Evolutionary conservation across 2,888 invertebrate species (phyloP), one percentile per base, ranked within the genome.

Genomic region (Molorchus minor): DNA sequence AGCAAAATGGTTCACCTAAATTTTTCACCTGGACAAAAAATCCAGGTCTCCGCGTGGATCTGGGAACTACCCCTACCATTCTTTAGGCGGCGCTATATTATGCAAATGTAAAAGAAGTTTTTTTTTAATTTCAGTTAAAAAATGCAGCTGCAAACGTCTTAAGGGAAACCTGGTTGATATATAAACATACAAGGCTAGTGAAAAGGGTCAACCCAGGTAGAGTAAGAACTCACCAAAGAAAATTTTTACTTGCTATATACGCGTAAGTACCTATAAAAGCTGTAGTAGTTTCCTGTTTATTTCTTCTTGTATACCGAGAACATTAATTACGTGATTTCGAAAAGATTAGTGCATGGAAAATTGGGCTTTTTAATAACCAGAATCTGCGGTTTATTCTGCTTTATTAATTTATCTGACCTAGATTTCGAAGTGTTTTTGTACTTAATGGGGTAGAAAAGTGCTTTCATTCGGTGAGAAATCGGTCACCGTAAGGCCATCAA

Each of bases 61-160:
- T n/a, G n/a, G n/a, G n/a, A n/a, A n/a, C n/a, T n/a, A n/a, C n/a
- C n/a, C n/a, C n/a, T n/a, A n/a, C n/a, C n/a, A n/a, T n/a, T n/a
- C n/a, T n/a, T n/a, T n/a, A n/a, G n/a, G n/a, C n/a, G n/a, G n/a
- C n/a, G n/a, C n/a, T n/a, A n/a, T n/a, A n/a, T n/a, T n/a, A n/a
- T n/a, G n/a, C n/a, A n/a, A n/a, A n/a, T n/a, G n/a, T n/a, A 2
- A 21, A 1, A 19, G 2, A n/a, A 30, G 0, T 30, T 43, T 53
- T 51, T 58, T 56, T 20, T 56, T n/a, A n/a, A n/a, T 82, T 86
- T 71, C 87, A 99, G 96, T 87, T 99, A 84, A 99, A 99, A 89
- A 98, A 99, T 85, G 96, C 98, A 71, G 99, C 99, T 71, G 99
- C 99, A 67, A 99, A 99, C 84, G 99, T 99, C 73, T 87, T 99